Evolutionary conservation across 2,797 vertebrate genomes (phyloP).

Genomic region (Melanotaenia nigrans): DNA sequence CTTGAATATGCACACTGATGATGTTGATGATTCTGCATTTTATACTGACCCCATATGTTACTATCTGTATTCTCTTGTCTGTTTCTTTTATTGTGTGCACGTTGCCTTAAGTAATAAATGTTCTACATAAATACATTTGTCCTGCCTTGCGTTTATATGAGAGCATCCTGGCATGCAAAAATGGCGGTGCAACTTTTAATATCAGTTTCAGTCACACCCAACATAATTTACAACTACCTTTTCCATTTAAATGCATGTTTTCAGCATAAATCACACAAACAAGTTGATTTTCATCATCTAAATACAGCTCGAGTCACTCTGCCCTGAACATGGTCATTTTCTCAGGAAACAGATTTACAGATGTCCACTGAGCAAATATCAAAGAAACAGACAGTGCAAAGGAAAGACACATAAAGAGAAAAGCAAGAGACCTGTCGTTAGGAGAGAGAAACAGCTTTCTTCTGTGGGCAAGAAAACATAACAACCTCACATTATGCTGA

Average conservation of each 20-base stretch:
- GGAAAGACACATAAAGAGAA: conserved; percentile 13
- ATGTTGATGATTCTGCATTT: too few species aligned
- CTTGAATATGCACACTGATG: too few species aligned
- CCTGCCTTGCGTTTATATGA: background rate
- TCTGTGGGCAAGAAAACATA: conserved; percentile 43
- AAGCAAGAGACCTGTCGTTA: conserved; percentile 25
- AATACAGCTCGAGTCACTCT: conserved; percentile 19
- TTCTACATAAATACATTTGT: background rate
- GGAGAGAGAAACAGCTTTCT: conserved; percentile 29
- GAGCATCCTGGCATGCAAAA: background rate
- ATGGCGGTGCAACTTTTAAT: too few species aligned
- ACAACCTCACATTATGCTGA: conserved; percentile 58
- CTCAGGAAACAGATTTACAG: conserved; percentile 8
- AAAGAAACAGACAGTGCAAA: conserved; percentile 5
- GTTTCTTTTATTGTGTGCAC: background rate
- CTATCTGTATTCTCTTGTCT: background rate
- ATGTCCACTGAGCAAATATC: conserved; percentile 8
- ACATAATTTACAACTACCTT: background rate
- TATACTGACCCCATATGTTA: too few species aligned
- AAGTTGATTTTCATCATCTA: conserved; percentile 3
- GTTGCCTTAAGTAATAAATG: background rate
- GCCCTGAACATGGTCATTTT: conserved; percentile 10
- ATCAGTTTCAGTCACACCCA: too few species aligned
- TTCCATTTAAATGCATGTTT: conserved; percentile 1
- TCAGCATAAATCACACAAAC: background rate